Conservation (phyloP, 2,888 invertebrate species). For the Aspidiotus destructor region DNA sequence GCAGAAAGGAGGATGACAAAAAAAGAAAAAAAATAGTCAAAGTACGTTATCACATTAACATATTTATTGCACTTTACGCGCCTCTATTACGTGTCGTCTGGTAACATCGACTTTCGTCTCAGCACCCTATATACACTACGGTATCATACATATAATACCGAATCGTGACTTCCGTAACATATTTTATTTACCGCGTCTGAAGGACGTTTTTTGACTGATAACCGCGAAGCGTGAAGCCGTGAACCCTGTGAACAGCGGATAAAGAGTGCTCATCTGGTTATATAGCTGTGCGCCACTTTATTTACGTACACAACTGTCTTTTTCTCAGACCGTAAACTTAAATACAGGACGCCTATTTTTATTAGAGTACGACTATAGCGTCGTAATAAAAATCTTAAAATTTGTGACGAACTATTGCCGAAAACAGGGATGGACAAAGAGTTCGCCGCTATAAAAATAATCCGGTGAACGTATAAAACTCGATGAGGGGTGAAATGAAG, state of each 20-base stretch:
- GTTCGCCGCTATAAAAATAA: no score
- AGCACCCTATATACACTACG: not conserved
- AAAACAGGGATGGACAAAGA: no score
- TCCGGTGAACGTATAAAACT: no score
- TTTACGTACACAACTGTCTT: no score
- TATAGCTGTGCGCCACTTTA: no score
- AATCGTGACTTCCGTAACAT: conserved; percentile 29
- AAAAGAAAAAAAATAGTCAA: not conserved
- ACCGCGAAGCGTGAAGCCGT: not conserved
- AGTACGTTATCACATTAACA: conserved; percentile 19
- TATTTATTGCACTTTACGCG: conserved; percentile 22
- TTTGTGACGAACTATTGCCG: no score
- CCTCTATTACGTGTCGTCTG: not conserved
- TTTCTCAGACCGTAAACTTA: no score
- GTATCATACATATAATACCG: not conserved
- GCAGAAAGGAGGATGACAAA: not conserved
- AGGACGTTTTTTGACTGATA: conserved; percentile 25
- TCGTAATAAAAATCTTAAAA: no score
- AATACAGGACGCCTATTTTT: no score
- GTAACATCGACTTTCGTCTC: conserved; percentile 14
- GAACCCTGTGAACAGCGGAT: not conserved
- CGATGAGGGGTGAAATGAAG: no score
- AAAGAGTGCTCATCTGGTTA: no score
- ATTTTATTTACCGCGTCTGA: conserved; percentile 24
- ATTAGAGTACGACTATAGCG: no score